A percentile compares a stretch with the other conserved stretches of the same genome.
These are phyloP conservation scores for Caenorhabditis inopinata DNA, from an alignment of 1,140 invertebrate species.

Conservation along the genomic window DNA sequence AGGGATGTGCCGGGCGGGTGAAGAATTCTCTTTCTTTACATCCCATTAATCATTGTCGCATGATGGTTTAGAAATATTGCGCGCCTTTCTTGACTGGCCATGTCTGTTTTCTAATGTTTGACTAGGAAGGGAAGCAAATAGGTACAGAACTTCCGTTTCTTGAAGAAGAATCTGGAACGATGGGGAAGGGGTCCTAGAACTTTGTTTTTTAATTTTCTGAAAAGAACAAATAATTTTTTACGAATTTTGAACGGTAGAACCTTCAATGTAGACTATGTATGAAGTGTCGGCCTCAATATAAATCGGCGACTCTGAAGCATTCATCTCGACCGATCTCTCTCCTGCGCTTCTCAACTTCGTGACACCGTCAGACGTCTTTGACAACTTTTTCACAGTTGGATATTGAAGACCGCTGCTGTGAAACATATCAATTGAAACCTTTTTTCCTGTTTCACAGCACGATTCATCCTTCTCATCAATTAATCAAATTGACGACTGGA, in stretches of 20 bases:
- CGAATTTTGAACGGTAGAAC: no score
- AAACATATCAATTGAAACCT: not conserved
- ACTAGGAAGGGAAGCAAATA: not conserved
- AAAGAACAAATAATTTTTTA: no score
- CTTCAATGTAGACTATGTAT: no score
- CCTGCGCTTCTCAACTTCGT: not conserved
- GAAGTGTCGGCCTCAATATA: no score
- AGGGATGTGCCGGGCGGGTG: no score
- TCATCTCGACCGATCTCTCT: no score
- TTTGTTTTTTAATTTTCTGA: no score
- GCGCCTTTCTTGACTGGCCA: no score
- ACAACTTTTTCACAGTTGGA: conserved; percentile 7
- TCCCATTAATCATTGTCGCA: conserved; percentile 18
- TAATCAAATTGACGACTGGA: conserved; percentile 10
- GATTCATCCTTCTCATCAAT: not conserved
- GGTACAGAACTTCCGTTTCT: not conserved
- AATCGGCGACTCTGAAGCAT: no score
- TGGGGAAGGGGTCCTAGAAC: no score
- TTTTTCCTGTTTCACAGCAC: not conserved
- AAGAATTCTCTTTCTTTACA: not conserved
- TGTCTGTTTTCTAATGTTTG: not conserved
- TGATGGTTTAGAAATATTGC: conserved; percentile 22
- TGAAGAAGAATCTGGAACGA: not conserved
- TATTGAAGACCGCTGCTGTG: not conserved
- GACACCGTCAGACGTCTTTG: not conserved